Conservation (phyloP, 1,140 invertebrate species). For the Bombus pyrosoma region DNA sequence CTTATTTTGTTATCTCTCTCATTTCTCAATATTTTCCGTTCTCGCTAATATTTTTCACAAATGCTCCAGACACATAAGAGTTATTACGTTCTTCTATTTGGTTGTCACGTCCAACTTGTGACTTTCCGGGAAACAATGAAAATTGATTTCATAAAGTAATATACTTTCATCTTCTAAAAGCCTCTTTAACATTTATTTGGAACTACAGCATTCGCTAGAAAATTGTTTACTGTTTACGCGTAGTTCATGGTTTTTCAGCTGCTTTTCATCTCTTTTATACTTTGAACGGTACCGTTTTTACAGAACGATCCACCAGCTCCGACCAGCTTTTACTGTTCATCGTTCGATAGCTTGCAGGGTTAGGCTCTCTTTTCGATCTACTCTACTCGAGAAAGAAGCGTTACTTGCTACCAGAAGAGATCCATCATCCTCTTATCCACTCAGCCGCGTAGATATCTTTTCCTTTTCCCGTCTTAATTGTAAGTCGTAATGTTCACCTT, state of each 20-base stretch:
- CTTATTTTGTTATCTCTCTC: slow-evolving; percentile 2
- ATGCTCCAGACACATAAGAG: slow-evolving; percentile 40
- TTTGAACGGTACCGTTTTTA: background rate
- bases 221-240: too few relatives aligned
- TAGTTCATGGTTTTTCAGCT: background rate
- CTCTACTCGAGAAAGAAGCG: background rate
- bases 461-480: slow-evolving; percentile 17
- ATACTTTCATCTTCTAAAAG: background rate
- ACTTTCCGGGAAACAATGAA: background rate
- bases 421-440: slow-evolving; percentile 5
- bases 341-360: slow-evolving; percentile 32
- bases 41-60: slow-evolving; percentile 51
- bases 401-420: slow-evolving; percentile 38
- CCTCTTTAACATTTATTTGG: background rate
- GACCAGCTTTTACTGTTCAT: background rate
- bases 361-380: slow-evolving; percentile 1
- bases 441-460: slow-evolving; percentile 17
- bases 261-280: background rate
- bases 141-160: background rate
- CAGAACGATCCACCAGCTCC: background rate
- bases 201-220: background rate
- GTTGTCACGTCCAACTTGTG: background rate
- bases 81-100: slow-evolving; percentile 40
- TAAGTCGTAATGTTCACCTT: background rate
- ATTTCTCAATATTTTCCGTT: background rate